These are phyloP conservation scores for Muscidifurax raptorellus DNA, from an alignment of 1,140 invertebrate species.

Conservation along the genomic window DNA sequence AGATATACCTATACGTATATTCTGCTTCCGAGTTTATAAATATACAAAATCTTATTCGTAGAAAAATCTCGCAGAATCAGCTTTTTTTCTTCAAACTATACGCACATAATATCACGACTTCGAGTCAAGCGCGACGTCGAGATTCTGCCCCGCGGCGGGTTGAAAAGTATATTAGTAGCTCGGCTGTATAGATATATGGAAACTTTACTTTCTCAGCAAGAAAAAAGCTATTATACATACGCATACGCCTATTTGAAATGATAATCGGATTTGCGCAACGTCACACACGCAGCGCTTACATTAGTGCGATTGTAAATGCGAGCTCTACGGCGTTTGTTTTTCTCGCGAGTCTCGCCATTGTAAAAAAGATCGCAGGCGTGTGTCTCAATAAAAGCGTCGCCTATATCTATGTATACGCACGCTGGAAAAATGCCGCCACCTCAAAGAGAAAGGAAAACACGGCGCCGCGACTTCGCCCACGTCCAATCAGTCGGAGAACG, in stretches of 20 bases:
- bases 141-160: background rate
- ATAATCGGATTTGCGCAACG: background rate
- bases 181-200: background rate
- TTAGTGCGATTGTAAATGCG: background rate
- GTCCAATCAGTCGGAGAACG: background rate
- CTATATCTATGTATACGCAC: slow-evolving; percentile 9
- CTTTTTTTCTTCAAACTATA: background rate
- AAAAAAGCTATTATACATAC: background rate
- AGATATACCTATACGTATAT: too few species aligned
- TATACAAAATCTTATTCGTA: background rate
- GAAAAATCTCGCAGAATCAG: background rate
- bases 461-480: background rate
- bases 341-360: background rate
- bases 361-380: background rate
- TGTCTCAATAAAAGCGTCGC: background rate
- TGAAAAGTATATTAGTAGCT: background rate
- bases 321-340: background rate
- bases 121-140: background rate
- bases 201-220: background rate
- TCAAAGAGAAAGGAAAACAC: slow-evolving; percentile 19
- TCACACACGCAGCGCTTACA: background rate
- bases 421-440: background rate
- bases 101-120: background rate
- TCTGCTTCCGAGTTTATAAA: background rate
- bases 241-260: too few species aligned